Evolutionary conservation across 1,140 invertebrate species (phyloP).

Genomic region (Tigriopus japonicus): DNA sequence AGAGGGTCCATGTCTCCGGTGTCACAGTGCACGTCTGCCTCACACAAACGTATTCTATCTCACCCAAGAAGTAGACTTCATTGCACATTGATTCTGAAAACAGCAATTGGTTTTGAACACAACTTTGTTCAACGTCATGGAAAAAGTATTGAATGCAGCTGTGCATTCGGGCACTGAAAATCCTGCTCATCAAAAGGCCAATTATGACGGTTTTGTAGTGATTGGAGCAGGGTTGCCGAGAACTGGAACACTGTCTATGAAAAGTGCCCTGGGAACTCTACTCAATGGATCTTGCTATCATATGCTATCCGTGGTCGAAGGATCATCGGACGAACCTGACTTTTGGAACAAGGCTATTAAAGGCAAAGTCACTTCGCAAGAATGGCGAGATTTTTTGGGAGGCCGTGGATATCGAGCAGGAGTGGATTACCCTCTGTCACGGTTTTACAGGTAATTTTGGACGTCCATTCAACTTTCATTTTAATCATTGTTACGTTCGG

Average conservation of each 20-base stretch:
- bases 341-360: neutral
- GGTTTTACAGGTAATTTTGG: neutral
- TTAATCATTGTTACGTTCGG: too few species aligned
- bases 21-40: too few species aligned
- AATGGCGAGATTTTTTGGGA: neutral
- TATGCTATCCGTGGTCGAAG: neutral
- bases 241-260: conserved; percentile 6
- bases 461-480: too few species aligned
- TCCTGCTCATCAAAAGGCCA: neutral
- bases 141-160: too few species aligned
- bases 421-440: neutral
- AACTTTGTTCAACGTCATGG: too few species aligned
- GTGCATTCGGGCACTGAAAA: too few species aligned
- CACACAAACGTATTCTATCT: too few species aligned
- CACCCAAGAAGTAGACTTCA: too few species aligned
- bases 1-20: too few species aligned
- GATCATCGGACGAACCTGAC: neutral
- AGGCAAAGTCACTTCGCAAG: neutral
- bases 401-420: neutral
- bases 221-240: neutral
- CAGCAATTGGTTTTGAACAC: too few species aligned
- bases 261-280: neutral
- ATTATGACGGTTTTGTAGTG: neutral
- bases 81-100: too few species aligned
- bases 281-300: neutral